These are phyloP conservation scores for Galagoides demidoff DNA, from an alignment of 2,797 vertebrate species.

Conservation along the genomic window DNA sequence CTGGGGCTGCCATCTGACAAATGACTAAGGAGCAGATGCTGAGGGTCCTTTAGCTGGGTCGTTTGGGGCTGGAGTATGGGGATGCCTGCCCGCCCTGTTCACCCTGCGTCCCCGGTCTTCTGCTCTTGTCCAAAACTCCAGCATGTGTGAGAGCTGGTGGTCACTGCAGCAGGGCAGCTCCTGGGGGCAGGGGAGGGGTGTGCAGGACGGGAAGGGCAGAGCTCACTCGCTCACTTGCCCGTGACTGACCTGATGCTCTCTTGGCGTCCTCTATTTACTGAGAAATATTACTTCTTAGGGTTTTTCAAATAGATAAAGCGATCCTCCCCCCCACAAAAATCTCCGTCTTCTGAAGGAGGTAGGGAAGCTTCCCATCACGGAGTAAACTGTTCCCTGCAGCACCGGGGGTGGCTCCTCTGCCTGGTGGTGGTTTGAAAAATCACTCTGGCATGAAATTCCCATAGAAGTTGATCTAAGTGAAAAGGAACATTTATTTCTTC, in stretches of 20 bases:
- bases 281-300: neutral
- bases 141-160: too few relatives aligned
- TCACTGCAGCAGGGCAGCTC: fast-evolving
- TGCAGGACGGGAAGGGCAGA: neutral
- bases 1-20: too few relatives aligned
- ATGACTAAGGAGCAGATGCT: neutral
- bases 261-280: fast-evolving
- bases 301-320: fast-evolving
- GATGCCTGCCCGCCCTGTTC: fast-evolving
- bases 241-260: fast-evolving
- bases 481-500: neutral
- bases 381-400: fast-evolving
- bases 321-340: too few relatives aligned
- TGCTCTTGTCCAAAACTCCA: fast-evolving
- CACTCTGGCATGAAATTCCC: too few relatives aligned
- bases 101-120: fast-evolving
- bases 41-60: fast-evolving
- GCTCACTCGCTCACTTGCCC: fast-evolving
- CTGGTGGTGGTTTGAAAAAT: neutral
- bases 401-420: fast-evolving
- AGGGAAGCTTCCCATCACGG: fast-evolving
- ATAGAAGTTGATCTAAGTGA: fast-evolving
- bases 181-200: fast-evolving
- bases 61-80: fast-evolving
- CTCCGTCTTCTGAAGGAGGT: fast-evolving